Evolutionary conservation across 2,113 vertebrate genomes (phyloP).

Genomic region (Onychostoma macrolepis): DNA sequence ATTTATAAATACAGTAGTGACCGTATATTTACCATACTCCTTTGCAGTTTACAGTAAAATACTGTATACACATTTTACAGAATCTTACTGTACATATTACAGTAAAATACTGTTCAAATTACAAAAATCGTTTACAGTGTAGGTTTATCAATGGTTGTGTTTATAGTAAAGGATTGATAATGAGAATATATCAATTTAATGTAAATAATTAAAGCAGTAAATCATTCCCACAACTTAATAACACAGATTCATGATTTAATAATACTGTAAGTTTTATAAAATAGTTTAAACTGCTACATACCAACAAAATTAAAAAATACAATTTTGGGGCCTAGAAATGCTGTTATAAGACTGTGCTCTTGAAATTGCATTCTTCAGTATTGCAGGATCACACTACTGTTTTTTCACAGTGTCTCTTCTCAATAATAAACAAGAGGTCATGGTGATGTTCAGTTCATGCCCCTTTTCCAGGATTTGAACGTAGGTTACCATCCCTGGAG

Average conservation of each 20-base stretch:
- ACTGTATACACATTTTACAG: no score
- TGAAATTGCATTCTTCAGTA: not conserved
- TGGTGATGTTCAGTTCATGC: not conserved
- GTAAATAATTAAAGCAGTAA: not conserved
- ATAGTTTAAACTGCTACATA: not conserved
- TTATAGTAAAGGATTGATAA: not conserved
- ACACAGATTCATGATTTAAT: not conserved
- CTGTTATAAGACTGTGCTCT: not conserved
- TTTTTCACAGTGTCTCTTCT: not conserved
- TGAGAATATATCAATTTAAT: not conserved
- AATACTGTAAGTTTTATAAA: not conserved
- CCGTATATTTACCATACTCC: no score
- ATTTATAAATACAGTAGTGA: no score
- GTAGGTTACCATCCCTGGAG: not conserved
- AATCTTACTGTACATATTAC: no score
- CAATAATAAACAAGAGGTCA: not conserved
- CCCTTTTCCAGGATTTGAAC: not conserved
- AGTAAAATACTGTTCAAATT: no score
- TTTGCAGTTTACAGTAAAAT: no score
- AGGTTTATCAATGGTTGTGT: not conserved
- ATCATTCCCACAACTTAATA: not conserved
- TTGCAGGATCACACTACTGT: not conserved
- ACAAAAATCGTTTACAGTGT: no score
- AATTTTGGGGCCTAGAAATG: not conserved
- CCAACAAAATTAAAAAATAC: not conserved